Evolutionary conservation across 2,797 vertebrate genomes (phyloP), one percentile per base, ranked within the genome.

Genomic region (Peromyscus attwateri): DNA sequence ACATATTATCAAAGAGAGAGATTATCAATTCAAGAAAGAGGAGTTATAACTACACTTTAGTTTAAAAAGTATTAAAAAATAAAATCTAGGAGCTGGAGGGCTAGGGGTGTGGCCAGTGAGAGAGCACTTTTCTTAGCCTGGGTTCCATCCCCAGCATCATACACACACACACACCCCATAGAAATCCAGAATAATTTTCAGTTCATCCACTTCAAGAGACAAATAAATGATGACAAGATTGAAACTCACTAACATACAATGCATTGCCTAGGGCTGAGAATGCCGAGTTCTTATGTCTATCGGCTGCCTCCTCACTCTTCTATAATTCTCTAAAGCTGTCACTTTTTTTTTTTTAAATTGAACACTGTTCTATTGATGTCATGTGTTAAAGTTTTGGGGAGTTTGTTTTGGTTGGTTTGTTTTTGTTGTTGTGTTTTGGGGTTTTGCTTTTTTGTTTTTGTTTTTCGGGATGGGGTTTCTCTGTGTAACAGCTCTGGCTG

Each of bases 111-210:
- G 14, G 37, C 10, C 40, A n/a, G 2, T 60, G 17, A 14, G n/a
- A 29, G 14, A 79, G 49, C 11, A 57, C 49, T 40, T 43, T 46
- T 5, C 17, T 52, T 43, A 52, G 83, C 6, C 49, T 46, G 27
- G 21, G 29, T 70, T 46, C 46, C 29, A 79, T 87, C 9, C 25
- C 14, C 37, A 87, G 37, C 23, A 80, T 40, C 16, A 10, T 3
- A 77, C 1, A 92, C 27, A 85, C 13, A 73, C 5, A 71, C 13
- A 80, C 25, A 89, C 21, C 16, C 62, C 62, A 64, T 6, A 68
- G 5, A 83, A 93, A 75, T 73, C 40, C 62, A 87, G 55, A 66
- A 55, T 68, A 81, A 77, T 91, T 81, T 84, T 96, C 62, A 82
- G 62, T 40, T 76, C 27, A 92, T 46, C 62, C 83, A 64, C 29